Base-by-base conservation (phyloP, 1,140 invertebrate species). In the Battus philenor region DNA sequence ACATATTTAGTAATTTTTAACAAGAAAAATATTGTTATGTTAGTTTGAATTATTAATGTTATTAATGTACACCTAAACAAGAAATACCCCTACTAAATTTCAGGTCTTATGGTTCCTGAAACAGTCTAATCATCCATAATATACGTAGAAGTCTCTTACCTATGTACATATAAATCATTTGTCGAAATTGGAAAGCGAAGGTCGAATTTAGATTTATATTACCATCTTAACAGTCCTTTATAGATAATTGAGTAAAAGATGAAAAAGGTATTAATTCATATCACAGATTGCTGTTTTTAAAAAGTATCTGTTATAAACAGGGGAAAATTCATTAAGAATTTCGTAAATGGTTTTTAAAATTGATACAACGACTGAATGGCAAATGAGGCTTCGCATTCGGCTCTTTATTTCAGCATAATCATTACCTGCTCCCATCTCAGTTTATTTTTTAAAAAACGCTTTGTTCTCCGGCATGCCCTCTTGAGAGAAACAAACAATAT, bases 401-500 rank as follows among this genome's bases (percentile, higher is more conserved):
- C 38, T 51, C 68, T 78, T 82, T 80, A 72, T 82, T 78, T 58
- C 64, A 62, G 64, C 61, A 76, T 72, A 79, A 78, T 80, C 74
- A 82, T 82, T 82, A 79, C 74, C 67, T 75, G 70, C 54, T 55
- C 45, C 55, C 67, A 64, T 67, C 58, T 57, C 57, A 61, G 63
- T 68, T 71, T 74, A 68, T 68, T 76, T 65, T 65, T 64, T 64
- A 77, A 78, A 76, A 75, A 72, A 52, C 59, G 60, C 66, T 72
- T 79, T 79, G 73, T 76, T 72, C 55, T 54, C 24, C 50, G 30
- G 44, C 58, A 45, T 43, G 53, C 47, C 48, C 68, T 62, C 70
- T 74, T 47, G 43, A 68, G 60, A 50, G 59, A 68, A 68, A 75
- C 65, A 73, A 73, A 78, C 74, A 74, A 74, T 79, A 73, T 74